These are phyloP conservation scores for Seira ritae DNA, from an alignment of 2,888 invertebrate genomes.

Conservation along the genomic window DNA sequence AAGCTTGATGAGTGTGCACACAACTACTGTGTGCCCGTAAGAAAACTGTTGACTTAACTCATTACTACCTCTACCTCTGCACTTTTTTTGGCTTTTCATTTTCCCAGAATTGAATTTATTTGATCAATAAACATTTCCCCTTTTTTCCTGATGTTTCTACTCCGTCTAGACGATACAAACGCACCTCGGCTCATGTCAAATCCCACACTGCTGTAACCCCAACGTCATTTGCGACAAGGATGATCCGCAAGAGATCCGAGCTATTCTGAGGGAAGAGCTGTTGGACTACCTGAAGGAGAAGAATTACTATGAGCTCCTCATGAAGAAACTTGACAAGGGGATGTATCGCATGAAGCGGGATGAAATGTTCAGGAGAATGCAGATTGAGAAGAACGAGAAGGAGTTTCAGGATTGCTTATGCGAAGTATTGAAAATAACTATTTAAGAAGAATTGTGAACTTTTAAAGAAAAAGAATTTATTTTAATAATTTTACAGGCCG, in stretches of 20 bases:
- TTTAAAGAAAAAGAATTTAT: too few relatives aligned
- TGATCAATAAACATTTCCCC: slow-evolving; percentile 34
- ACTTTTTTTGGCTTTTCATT: too few relatives aligned
- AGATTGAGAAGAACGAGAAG: slow-evolving; percentile 69
- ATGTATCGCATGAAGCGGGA: slow-evolving; percentile 62
- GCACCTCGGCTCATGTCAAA: slow-evolving; percentile 25
- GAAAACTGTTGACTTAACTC: too few relatives aligned
- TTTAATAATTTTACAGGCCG: slow-evolving; percentile 42
- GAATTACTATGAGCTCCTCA: slow-evolving; percentile 43
- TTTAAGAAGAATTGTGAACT: too few relatives aligned
- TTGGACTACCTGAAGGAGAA: slow-evolving; percentile 45
- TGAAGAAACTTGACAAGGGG: slow-evolving; percentile 57
- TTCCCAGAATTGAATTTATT: too few relatives aligned
- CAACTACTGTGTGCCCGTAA: slow-evolving; percentile 53
- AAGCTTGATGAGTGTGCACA: slow-evolving; percentile 17
- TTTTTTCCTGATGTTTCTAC: too few relatives aligned
- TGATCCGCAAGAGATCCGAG: slow-evolving; percentile 35
- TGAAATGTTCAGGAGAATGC: slow-evolving; percentile 66
- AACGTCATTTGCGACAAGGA: slow-evolving; percentile 33
- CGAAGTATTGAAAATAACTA: slow-evolving; percentile 49
- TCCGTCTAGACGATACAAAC: too few relatives aligned
- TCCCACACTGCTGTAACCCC: slow-evolving; percentile 33
- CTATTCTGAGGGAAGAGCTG: slow-evolving; percentile 45
- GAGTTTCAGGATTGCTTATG: slow-evolving; percentile 70
- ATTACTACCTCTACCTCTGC: too few relatives aligned